Evolutionary conservation across 2,797 vertebrate species (phyloP), one percentile per base, ranked within the genome.

Genomic region (Onychomys leucogaster): DNA sequence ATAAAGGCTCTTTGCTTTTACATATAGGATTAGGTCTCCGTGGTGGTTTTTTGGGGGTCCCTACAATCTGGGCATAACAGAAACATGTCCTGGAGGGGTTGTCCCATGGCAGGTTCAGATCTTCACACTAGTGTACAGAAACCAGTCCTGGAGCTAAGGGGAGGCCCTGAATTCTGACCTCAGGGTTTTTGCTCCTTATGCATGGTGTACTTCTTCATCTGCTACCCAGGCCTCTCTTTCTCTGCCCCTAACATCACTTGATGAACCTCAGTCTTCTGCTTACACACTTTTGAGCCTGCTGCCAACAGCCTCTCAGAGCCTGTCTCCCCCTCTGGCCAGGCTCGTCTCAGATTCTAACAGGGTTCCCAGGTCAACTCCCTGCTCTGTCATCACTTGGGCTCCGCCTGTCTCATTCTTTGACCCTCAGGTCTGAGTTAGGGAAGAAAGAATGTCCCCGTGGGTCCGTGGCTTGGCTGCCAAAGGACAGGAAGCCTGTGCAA

Each of bases 381-480:
- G 67, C 52, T 32, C 41, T 19, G 34, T 67, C 27, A 1, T 57
- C 23, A 76, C 61, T 78, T 41, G 90, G 82, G 55, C 52, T 75
- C 27, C 12, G 46, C 67, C 25, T 3, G 6, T n/a, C 95, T 78
- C 7, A 0, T 10, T 75, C 37, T 41, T 55, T 49, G 46, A 34
- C 25, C 83, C 69, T 49, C 27, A 16, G 67, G 16, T n/a, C 17
- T 55, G 46, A 80, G 81, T 82, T 2, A 23, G n/a, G 6, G 41
- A 7, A 19, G 84, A 46, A 75, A 69, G 34, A 5, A 34, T 1
- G 6, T 14, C 17, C 52, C 83, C 2, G 25, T 7, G 1, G 46
- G 71, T 9, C 73, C 14, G 0, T 5, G 3, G 46, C 61, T 11
- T 23, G 4, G 2, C 43, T 41, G 3, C 9, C 5, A 55, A 63